Base-by-base conservation (phyloP, 2,797 vertebrate species). In the Oceanodroma leucorhoa region DNA sequence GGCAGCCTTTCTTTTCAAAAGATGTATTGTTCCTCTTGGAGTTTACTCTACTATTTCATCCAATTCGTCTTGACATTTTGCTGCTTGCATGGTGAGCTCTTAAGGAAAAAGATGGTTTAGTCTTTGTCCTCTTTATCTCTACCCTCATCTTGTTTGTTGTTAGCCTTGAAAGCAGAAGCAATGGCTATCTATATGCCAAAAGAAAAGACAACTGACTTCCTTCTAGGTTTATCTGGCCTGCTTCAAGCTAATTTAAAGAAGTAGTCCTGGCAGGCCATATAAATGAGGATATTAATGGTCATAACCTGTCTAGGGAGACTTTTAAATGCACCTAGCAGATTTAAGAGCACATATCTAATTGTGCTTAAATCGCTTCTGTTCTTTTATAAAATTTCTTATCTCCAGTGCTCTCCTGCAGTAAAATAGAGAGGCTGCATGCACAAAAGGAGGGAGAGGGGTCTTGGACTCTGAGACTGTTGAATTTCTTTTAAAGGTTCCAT, bases 241-340 rank as follows among this genome's bases (percentile, higher is more conserved):
- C 73, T 94, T 97, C 95, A 96, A 96, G 67, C 95, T 95, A 96
- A 96, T 96, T 96, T 93, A 90, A 95, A 96, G 77, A 94, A 97
- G 83, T 38, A 83, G 53, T 71, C 53, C 53, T 97, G 96, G 95
- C 95, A 97, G 95, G 70, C 64, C 75, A 22, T 83, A 96, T 94
- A 96, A 94, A 94, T 89, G 64, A 84, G 67, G 53, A 61, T 85
- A 84, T 94, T 95, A 94, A 84, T 85, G 88, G 77, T 85, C 90
- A 94, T 96, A 93, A 94, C 75, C 75, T 77, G 64, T 70, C 90
- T 54, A 60, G 84, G 40, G 53, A 94, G 83, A 92, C 53, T 89
- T 89, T 85, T 77, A 95, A 96, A 92, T 95, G 83, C 67, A 94
- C 85, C 90, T 94, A 76, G 55, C n/a, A 54, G 77, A 76, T 95